Evolutionary conservation across 2,888 invertebrate genomes (phyloP).

Genomic region (Tenthredo mesomela): DNA sequence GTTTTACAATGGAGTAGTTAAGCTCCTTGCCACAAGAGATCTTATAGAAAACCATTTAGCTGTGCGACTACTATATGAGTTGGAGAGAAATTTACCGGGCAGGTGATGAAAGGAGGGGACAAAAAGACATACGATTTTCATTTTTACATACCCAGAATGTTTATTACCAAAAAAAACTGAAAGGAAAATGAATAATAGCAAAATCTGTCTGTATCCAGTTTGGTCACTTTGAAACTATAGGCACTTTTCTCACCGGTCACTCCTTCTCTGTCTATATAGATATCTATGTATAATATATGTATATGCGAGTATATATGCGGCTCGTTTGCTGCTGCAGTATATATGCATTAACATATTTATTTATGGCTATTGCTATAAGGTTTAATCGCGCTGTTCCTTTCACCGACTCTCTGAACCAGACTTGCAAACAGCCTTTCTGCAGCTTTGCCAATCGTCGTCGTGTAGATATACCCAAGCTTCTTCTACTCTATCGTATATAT

Average conservation of each 20-base stretch:
- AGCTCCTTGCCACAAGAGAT: slow-evolving; percentile 14
- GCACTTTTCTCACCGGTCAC: slow-evolving; percentile 8
- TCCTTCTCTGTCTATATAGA: background rate
- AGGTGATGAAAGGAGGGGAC: background rate
- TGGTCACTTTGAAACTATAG: background rate
- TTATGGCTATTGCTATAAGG: slow-evolving; percentile 2
- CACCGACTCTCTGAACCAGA: slow-evolving; percentile 2
- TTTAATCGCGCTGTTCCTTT: slow-evolving; percentile 26
- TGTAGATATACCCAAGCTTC: background rate
- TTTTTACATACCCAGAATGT: background rate
- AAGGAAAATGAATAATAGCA: background rate
- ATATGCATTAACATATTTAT: slow-evolving; percentile 26
- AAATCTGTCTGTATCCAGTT: background rate
- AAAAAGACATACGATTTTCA: background rate
- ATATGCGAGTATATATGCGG: background rate
- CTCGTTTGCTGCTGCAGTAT: background rate
- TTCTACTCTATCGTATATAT: background rate
- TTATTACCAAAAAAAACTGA: background rate
- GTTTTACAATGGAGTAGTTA: slow-evolving; percentile 17
- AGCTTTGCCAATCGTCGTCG: background rate
- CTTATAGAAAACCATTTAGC: background rate
- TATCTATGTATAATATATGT: background rate
- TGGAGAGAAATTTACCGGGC: background rate
- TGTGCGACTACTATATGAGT: background rate
- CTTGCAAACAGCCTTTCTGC: background rate